Conservation (phyloP, 2,888 invertebrate species). For the Acleris laterana region DNA sequence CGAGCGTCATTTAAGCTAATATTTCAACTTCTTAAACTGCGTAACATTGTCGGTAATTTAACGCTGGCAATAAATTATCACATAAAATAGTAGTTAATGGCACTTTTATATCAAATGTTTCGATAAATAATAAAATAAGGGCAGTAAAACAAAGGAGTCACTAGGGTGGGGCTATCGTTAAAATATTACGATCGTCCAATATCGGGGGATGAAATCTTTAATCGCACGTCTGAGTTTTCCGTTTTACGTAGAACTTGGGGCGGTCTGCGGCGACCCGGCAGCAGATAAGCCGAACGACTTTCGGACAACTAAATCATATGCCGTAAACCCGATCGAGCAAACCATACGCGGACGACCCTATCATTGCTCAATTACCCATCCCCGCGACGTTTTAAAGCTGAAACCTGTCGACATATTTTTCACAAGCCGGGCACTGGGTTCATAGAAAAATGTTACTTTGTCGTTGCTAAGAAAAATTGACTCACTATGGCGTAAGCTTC, state of each 20-base stretch:
- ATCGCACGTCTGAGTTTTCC: constrained; percentile 71
- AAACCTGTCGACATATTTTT: constrained; percentile 6
- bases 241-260: constrained; percentile 67
- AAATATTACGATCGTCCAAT: constrained; percentile 81
- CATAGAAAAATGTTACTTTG: no score
- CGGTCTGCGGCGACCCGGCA: constrained; percentile 55
- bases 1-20: constrained; percentile 37
- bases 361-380: constrained; percentile 32
- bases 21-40: constrained; percentile 38
- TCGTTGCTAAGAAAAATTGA: no score
- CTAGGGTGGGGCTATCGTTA: constrained; percentile 71
- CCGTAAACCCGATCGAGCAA: constrained; percentile 63
- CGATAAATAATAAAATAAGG: constrained; percentile 79
- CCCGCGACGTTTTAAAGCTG: constrained; percentile 21
- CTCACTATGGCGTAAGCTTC: no score
- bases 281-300: constrained; percentile 63
- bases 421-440: no score
- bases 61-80: constrained; percentile 63
- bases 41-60: constrained; percentile 51
- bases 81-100: constrained; percentile 74
- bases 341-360: constrained; percentile 34
- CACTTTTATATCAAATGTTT: constrained; percentile 76
- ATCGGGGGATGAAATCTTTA: constrained; percentile 79
- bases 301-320: constrained; percentile 63
- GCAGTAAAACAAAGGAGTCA: constrained; percentile 76